These are phyloP conservation scores for Tachypleus tridentatus DNA, from an alignment of 1,140 invertebrate genomes.

Conservation along the genomic window DNA sequence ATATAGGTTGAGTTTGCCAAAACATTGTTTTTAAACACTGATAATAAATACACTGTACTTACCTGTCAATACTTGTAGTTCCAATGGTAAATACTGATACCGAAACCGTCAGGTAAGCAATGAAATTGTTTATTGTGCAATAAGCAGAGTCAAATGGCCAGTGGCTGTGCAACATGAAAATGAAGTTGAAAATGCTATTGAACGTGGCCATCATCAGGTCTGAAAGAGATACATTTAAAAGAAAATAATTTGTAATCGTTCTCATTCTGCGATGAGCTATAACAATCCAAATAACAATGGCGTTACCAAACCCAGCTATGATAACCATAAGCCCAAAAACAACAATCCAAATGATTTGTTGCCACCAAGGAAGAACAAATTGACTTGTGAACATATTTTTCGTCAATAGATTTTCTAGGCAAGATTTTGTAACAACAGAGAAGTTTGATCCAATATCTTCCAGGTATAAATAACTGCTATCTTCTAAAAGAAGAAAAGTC, in stretches of 20 bases:
- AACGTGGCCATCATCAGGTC: conserved; percentile 32
- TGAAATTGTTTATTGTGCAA: conserved; percentile 76
- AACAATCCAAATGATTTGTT: conserved; percentile 52
- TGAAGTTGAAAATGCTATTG: conserved; percentile 38
- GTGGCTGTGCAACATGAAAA: conserved; percentile 39
- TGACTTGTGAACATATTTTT: background rate
- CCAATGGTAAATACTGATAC: conserved; percentile 78
- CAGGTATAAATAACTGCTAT: too few relatives aligned
- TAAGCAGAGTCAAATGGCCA: conserved; percentile 75
- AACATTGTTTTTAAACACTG: too few relatives aligned
- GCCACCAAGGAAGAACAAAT: conserved; percentile 29
- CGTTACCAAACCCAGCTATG: conserved; percentile 62
- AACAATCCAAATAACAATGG: conserved; percentile 77
- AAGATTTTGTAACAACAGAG: too few relatives aligned
- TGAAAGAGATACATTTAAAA: conserved; percentile 27
- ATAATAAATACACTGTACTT: conserved; percentile 29
- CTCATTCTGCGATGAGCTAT: conserved; percentile 50
- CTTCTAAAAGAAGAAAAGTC: too few relatives aligned
- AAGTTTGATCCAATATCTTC: too few relatives aligned
- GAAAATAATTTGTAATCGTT: conserved; percentile 28
- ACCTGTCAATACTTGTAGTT: conserved; percentile 93
- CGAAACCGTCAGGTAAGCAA: conserved; percentile 70
- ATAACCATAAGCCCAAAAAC: conserved; percentile 60
- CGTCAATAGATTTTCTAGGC: too few relatives aligned
- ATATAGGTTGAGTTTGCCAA: too few relatives aligned